Conservation (phyloP, 1,140 invertebrate species). For the Hermatobates lingyangjiaoensis region DNA sequence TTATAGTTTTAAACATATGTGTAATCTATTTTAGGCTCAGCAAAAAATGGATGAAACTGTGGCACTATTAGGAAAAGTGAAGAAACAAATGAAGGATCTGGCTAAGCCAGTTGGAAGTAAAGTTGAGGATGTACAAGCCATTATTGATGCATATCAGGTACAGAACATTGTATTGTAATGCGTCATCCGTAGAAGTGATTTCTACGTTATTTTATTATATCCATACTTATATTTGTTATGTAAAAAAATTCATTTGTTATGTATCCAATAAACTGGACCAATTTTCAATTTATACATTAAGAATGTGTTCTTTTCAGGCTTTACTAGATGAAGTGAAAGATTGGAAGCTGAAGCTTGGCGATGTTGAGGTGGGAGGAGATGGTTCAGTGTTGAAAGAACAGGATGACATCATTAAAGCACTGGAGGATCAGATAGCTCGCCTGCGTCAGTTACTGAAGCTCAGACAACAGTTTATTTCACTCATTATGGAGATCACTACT, state of each 20-base stretch:
- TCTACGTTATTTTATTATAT: background rate
- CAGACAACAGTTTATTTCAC: constrained; percentile 66
- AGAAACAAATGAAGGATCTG: constrained; percentile 59
- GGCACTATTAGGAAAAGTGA: constrained; percentile 58
- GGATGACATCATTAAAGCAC: constrained; percentile 52
- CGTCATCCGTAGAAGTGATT: too few relatives aligned
- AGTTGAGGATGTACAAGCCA: constrained; percentile 62
- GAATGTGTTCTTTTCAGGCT: constrained; percentile 21
- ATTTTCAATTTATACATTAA: background rate
- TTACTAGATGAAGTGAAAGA: constrained; percentile 59
- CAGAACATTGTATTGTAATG: background rate
- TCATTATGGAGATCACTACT: constrained; percentile 69
- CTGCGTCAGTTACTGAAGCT: constrained; percentile 54
- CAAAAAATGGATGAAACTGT: constrained; percentile 55
- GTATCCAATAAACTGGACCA: background rate
- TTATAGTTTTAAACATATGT: too few relatives aligned
- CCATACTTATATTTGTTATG: background rate
- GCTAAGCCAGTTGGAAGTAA: constrained; percentile 68
- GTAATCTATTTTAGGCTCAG: constrained; percentile 31
- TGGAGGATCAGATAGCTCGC: constrained; percentile 67
- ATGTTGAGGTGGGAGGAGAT: constrained; percentile 36
- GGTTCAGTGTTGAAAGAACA: constrained; percentile 58
- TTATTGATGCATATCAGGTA: constrained; percentile 52
- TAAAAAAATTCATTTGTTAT: background rate
- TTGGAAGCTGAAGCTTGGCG: constrained; percentile 57